Percentiles rank a stretch among this genome's conserved stretches.
Conservation (phyloP, 2,888 invertebrate genomes). For the Mesorhabditis belari region DNA sequence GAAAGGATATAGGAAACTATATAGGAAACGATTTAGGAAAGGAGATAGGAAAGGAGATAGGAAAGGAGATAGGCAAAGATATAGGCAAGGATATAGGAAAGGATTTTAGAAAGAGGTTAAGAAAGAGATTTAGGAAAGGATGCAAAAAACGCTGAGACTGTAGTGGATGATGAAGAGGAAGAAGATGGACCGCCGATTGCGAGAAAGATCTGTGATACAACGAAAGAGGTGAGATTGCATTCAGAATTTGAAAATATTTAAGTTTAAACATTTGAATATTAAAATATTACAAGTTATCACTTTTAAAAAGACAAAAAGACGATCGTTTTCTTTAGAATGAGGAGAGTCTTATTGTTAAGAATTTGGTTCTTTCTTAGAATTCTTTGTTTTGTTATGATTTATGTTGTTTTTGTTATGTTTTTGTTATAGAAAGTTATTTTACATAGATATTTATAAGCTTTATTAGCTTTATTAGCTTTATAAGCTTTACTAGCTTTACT, state of each 20-base stretch:
- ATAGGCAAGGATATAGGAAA: too few species aligned
- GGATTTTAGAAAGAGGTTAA: neutral
- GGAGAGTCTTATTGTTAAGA: too few species aligned
- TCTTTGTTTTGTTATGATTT: too few species aligned
- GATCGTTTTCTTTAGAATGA: conserved; percentile 1
- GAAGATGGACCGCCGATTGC: conserved; percentile 15
- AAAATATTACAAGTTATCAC: neutral
- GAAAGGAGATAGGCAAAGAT: conserved; percentile 31
- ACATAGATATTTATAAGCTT: too few species aligned
- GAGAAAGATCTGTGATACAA: conserved; percentile 28
- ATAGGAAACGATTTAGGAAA: neutral
- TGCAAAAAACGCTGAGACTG: conserved; percentile 37
- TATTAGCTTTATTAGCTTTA: too few species aligned
- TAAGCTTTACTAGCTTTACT: too few species aligned
- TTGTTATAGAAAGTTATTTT: too few species aligned
- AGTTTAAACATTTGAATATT: neutral
- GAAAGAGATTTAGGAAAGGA: conserved; percentile 25
- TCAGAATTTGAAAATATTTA: neutral
- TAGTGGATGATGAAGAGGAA: conserved; percentile 30
- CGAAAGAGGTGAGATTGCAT: conserved; percentile 36
- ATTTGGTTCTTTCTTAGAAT: too few species aligned
- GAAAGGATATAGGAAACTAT: too few species aligned
- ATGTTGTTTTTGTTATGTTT: too few species aligned
- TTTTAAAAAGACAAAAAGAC: conserved; percentile 57
- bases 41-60: conserved; percentile 15